These are phyloP conservation scores for Drosophila pseudoobscura DNA, from an alignment of 1,140 invertebrate species.

Conservation along the genomic window DNA sequence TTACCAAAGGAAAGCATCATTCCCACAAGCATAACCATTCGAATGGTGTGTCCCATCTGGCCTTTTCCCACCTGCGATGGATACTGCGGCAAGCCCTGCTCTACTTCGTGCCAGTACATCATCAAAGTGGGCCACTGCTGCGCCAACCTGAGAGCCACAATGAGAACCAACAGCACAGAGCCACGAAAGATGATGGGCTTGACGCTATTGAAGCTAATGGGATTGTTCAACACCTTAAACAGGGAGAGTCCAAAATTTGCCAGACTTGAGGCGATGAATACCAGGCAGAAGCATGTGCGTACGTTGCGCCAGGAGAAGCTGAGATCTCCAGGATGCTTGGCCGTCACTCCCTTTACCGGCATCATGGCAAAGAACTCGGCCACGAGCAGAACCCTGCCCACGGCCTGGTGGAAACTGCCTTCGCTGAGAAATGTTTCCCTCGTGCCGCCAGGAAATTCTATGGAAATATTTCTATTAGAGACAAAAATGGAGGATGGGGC, in stretches of 20 bases:
- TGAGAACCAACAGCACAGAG: constrained; percentile 53
- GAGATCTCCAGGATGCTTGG: constrained; percentile 54
- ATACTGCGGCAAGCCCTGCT: constrained; percentile 68
- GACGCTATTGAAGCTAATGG: constrained; percentile 73
- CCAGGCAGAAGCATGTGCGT: constrained; percentile 59
- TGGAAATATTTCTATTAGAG: background rate
- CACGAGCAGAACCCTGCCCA: constrained; percentile 65
- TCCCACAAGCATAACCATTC: constrained; percentile 70
- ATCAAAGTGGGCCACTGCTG: constrained; percentile 77
- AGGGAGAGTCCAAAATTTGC: constrained; percentile 49
- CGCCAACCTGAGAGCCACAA: constrained; percentile 60
- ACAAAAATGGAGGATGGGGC: background rate
- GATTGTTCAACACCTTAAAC: constrained; percentile 57
- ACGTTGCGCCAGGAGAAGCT: constrained; percentile 70
- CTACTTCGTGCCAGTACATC: constrained; percentile 67
- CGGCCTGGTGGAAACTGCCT: constrained; percentile 76
- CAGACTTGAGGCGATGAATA: constrained; percentile 48
- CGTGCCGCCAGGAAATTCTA: constrained; percentile 45
- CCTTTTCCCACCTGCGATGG: constrained; percentile 59
- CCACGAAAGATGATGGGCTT: constrained; percentile 75
- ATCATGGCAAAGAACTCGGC: constrained; percentile 82
- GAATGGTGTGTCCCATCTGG: constrained; percentile 65
- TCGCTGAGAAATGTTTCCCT: constrained; percentile 62
- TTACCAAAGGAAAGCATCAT: constrained; percentile 76
- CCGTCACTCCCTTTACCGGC: constrained; percentile 72